A percentile compares a stretch with the other conserved stretches of the same genome.
Evolutionary conservation across 2,113 vertebrate species (phyloP).

Genomic region (Osmerus mordax): DNA sequence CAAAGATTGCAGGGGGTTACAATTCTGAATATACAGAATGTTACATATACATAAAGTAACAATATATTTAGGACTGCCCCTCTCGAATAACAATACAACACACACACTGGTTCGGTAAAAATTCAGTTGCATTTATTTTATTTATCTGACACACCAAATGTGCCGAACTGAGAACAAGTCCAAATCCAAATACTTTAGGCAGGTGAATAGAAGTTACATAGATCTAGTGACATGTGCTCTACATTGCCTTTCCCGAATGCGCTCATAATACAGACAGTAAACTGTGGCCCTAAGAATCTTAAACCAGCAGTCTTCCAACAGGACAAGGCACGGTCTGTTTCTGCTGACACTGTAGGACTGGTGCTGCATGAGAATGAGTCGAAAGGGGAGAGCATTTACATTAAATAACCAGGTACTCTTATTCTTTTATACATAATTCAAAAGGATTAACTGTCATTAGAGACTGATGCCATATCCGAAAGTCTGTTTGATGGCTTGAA

Average conservation of each 20-base stretch:
- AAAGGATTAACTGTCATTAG: conserved; percentile 66
- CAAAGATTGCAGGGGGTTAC: no score
- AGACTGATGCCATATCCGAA: conserved; percentile 88
- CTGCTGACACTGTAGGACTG: background rate
- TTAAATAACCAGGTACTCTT: background rate
- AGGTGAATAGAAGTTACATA: background rate
- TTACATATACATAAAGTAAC: no score
- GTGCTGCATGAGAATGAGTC: background rate
- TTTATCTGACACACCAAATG: background rate
- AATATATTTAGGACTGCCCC: no score
- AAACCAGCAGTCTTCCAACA: background rate
- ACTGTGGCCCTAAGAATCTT: background rate
- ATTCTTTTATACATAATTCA: background rate
- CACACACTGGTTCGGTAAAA: conserved; percentile 6
- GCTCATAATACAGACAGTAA: background rate
- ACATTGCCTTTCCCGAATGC: background rate
- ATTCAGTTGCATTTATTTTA: background rate
- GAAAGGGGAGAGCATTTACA: background rate
- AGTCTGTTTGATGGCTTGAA: conserved; percentile 91
- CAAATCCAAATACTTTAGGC: background rate
- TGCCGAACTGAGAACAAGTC: background rate
- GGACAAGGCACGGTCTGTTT: conserved; percentile 1
- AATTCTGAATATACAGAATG: no score
- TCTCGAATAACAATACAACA: no score
- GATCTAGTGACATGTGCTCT: background rate